Conservation (phyloP, 2,113 vertebrate species). For the Dolichotis patagonum region DNA sequence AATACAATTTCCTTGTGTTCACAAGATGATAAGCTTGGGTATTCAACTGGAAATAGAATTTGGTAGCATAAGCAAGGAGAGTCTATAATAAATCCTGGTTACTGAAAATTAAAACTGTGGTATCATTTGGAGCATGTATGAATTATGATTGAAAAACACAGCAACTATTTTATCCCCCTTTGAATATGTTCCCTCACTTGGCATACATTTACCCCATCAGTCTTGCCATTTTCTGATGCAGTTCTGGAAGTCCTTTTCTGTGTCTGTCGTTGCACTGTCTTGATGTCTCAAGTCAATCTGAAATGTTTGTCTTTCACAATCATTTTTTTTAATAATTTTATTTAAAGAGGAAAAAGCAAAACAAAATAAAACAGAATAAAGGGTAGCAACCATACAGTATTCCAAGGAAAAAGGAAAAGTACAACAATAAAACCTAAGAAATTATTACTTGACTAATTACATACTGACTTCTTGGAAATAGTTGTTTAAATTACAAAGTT, state of each 20-base stretch:
- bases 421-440: too few species aligned
- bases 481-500: too few species aligned
- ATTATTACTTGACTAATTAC: too few species aligned
- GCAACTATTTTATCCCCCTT: neutral
- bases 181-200: neutral
- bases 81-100: neutral
- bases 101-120: neutral
- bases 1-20: constrained; percentile 28
- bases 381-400: too few species aligned
- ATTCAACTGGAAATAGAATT: constrained; percentile 16
- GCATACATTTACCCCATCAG: neutral
- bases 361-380: too few species aligned
- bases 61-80: neutral
- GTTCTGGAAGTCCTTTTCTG: neutral
- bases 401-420: too few species aligned
- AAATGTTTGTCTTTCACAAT: neutral
- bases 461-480: too few species aligned
- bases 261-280: too few species aligned
- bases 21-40: neutral
- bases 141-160: neutral
- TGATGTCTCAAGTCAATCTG: neutral
- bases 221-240: neutral
- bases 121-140: neutral
- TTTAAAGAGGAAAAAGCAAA: too few species aligned
- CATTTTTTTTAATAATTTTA: too few species aligned